A percentile compares a stretch with the other conserved stretches of the same genome.
Evolutionary conservation across 2,888 invertebrate species (phyloP).

Genomic region (Stegophylla sp.): DNA sequence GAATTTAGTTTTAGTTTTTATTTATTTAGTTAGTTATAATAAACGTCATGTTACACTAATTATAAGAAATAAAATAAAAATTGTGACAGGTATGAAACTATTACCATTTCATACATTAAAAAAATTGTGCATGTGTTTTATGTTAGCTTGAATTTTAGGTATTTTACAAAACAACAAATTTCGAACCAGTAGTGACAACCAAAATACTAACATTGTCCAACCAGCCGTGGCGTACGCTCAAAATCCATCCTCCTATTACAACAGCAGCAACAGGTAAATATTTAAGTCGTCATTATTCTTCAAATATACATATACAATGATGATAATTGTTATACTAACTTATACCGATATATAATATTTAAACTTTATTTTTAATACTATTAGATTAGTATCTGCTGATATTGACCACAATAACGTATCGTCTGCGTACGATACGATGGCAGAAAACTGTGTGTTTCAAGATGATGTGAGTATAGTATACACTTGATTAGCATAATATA

Average conservation of each 20-base stretch:
- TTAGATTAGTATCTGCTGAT: slow-evolving; percentile 6
- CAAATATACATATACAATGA: neutral
- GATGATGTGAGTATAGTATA: slow-evolving; percentile 39
- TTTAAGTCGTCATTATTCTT: neutral
- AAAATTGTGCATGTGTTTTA: neutral
- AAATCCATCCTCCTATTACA: slow-evolving; percentile 23
- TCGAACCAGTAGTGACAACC: slow-evolving; percentile 13
- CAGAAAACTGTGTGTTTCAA: slow-evolving; percentile 43
- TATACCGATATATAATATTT: too few relatives aligned
- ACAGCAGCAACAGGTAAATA: neutral
- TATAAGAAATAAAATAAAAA: too few relatives aligned
- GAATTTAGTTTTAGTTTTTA: too few relatives aligned
- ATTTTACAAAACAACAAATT: slow-evolving; percentile 39
- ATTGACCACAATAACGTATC: slow-evolving; percentile 27
- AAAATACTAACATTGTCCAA: neutral
- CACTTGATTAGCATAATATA: too few relatives aligned
- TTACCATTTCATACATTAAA: too few relatives aligned
- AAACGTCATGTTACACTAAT: too few relatives aligned
- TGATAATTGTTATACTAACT: too few relatives aligned
- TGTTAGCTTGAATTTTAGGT: neutral
- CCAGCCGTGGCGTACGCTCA: slow-evolving; percentile 13
- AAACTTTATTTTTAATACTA: neutral
- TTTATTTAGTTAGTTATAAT: too few relatives aligned
- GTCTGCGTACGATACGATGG: neutral
- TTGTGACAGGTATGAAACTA: too few relatives aligned